A percentile compares a stretch with the other conserved stretches of the same genome.
Evolutionary conservation across 37 sponge, comb jelly and placozoan species (phyloP).

Genomic region (Oscarella lobularis): DNA sequence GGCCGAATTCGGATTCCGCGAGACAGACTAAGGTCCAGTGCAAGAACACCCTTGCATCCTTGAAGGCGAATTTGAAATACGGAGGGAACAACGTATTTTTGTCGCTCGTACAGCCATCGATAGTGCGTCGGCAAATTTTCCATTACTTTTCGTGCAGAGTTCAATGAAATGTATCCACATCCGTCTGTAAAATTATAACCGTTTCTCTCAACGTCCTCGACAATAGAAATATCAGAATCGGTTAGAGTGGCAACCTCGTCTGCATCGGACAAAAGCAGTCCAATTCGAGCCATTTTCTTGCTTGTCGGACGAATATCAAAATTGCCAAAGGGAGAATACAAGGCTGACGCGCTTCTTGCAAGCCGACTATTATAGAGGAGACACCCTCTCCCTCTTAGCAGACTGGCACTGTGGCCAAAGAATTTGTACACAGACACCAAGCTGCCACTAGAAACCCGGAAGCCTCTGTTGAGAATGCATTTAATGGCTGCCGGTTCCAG

Average conservation of each 20-base stretch:
- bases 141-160: conserved; percentile 22
- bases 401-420: background rate
- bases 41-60: conserved; percentile 70
- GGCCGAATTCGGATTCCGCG: conserved; percentile 18
- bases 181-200: conserved; percentile 63
- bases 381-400: background rate
- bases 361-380: background rate
- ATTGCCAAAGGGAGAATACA: background rate
- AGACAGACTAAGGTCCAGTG: background rate
- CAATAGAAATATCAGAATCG: conserved; percentile 12
- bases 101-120: background rate
- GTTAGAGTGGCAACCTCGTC: conserved; percentile 11
- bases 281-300: conserved; percentile 21
- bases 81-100: conserved; percentile 31
- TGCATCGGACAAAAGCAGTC: conserved; percentile 56
- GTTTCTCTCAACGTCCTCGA: conserved; percentile 33
- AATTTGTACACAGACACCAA: background rate
- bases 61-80: conserved; percentile 62
- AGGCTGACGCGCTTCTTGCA: background rate
- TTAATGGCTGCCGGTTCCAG: background rate
- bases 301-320: background rate
- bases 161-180: conserved; percentile 43
- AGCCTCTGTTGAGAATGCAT: background rate
- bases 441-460: background rate
- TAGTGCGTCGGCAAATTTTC: conserved; percentile 8